phyloP scores from a whole-genome alignment of 2,797 vertebrate genomes.

The Spea hammondii region DNA sequence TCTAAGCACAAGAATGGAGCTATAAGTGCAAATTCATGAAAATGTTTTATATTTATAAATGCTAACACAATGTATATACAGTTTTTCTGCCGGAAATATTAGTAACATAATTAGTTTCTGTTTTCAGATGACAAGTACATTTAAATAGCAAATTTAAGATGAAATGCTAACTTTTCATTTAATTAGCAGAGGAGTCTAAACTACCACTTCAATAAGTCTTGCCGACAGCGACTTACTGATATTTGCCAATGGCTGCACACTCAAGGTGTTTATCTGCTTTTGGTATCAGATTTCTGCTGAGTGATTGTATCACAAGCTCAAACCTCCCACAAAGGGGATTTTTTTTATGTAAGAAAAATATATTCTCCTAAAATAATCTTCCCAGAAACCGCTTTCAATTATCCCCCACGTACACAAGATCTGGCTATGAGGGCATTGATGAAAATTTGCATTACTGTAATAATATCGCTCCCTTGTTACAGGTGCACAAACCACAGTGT shows the following conservation, averaged over 20 bases:
- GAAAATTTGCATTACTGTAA: not conserved
- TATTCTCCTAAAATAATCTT: not conserved
- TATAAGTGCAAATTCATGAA: no score
- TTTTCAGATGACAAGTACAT: no score
- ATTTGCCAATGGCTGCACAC: not conserved
- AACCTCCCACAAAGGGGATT: conserved; percentile 1
- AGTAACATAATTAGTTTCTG: no score
- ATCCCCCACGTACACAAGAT: no score
- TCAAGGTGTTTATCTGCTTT: not conserved
- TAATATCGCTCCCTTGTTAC: no score
- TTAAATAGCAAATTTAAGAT: no score
- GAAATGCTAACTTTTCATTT: not conserved
- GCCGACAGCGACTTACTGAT: not conserved
- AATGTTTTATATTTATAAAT: no score
- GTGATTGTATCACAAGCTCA: not conserved
- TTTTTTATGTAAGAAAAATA: conserved; percentile 7
- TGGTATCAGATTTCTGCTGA: conserved; percentile 1
- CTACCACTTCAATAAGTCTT: conserved; percentile 1
- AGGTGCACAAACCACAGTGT: no score
- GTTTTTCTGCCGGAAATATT: no score
- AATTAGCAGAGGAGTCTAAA: not conserved
- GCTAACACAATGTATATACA: no score
- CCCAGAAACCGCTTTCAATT: not conserved
- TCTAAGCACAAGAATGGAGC: no score
- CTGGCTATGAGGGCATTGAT: not conserved